Evolutionary conservation across 2,113 vertebrate genomes (phyloP), one percentile per base, ranked within the genome.

Genomic region (Bubo scandiacus): DNA sequence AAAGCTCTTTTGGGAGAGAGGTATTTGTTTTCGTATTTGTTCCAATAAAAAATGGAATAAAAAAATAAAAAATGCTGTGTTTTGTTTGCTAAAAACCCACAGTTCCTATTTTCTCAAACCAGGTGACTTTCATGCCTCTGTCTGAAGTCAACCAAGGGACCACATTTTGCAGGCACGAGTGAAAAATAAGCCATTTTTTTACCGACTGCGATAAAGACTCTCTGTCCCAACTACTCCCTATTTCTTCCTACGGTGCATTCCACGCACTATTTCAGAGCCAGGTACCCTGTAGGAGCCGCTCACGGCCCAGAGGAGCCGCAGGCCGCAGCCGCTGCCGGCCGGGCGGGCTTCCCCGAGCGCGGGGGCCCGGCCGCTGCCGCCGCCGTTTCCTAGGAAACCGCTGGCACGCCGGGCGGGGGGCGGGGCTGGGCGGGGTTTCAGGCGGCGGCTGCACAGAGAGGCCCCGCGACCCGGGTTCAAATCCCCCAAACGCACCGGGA

Each of bases 121-220:
- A 8, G 4, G 42, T 16, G 73, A 52, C 34, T 40, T 92, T 15
- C 6, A 70, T 29, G 16, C 34, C 59, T 52, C 38, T 59, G 32
- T 8, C 0, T 7, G 40, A 34, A 82, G 49, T n/a, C 55, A 71
- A 30, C 13, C 57, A 38, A 20, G 16, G 43, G 32, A 22, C 25
- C 0, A 1, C 27, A 34, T 51, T 34, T 59, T 63, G 52, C 43
- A 18, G 45, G 12, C 73, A 40, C 0, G 0, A 29, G 5, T 27
- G 36, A 43, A 54, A 89, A 71, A 40, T 2, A 77, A 47, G 4
- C 55, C 7, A 7, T 14, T 81, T 66, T 13, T 15, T 15, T 22
- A 15, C 8, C 3, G 12, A 9, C 40, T 3, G 23, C 12, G 18
- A 10, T 8, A 14, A 30, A 8, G 40, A 21, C 38, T 61, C 19